Base-by-base conservation (phyloP, 2,888 invertebrate species). In the Heliothis peltigera region DNA sequence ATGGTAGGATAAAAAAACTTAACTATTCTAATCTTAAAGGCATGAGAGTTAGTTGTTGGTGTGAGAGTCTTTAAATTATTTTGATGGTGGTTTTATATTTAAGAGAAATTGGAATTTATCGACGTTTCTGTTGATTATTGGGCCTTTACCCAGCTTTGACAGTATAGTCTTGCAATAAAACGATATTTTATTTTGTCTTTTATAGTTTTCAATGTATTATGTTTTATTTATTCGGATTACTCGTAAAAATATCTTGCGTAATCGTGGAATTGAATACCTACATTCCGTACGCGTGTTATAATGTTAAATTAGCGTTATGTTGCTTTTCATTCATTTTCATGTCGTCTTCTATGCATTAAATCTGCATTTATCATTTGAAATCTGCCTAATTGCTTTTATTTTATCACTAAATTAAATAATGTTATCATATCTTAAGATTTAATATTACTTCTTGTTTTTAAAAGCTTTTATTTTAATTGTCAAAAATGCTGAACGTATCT, bases 171-270 rank as follows among this genome's bases (percentile, higher is more conserved):
- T 22, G 6, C 21, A 18, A 4, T 21, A 46, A 22, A 47, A 21
- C 15, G n/a, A 22, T 22, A 15, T 47, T n/a, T 15, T 49, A 5
- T 25, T 66, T 6, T 42, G 4, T 21, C 15, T 49, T 54, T 54
- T 1, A 65, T 64, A 32, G 25, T 71, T 46, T 39, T 63, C 35
- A 71, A 64, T 7, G 42, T 47, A 72, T 72, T 52, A 66, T 51
- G 39, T 49, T 44, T 22, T 65, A 66, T 66, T 49, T 19, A 49
- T 66, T 67, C 53, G 6, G 10, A n/a, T n/a, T 39, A 39, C 39
- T 39, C n/a, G 39, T 39, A 5, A 39, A 32, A 32, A 32, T 32
- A 32, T 32, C 32, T 12, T 32, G 10, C 32, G 39, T 39, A 39
- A 8, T 10, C 4, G 28, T 51, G 67, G 67, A 68, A 68, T 74